phyloP scores from a whole-genome alignment of 92 coral and sea anemone genomes.

The Phenganax marumi region DNA sequence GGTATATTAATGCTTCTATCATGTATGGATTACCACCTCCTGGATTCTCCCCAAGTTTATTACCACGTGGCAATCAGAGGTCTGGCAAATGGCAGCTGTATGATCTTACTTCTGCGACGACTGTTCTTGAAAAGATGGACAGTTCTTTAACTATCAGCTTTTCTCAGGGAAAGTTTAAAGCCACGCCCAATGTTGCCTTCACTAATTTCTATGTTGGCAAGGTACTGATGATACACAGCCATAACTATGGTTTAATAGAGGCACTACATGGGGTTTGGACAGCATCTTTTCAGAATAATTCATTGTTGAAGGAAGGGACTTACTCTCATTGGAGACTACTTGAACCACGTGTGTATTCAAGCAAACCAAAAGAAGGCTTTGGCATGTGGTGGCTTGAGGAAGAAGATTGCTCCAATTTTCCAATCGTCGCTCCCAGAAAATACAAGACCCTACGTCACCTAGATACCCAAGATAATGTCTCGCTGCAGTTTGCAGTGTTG shows the following conservation, averaged over 20 bases:
- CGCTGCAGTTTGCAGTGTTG: constrained; percentile 62
- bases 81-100: constrained; percentile 69
- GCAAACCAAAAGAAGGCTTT: constrained; percentile 32
- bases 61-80: constrained; percentile 48
- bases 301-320: constrained; percentile 43
- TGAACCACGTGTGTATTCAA: constrained; percentile 29
- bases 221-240: constrained; percentile 42
- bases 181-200: constrained; percentile 45
- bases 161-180: constrained; percentile 10
- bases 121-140: constrained; percentile 29
- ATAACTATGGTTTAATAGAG: constrained; percentile 46
- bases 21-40: constrained; percentile 54
- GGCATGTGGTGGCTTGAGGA: constrained; percentile 86
- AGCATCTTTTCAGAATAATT: constrained; percentile 29
- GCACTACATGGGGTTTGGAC: constrained; percentile 35
- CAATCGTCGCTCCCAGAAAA: constrained; percentile 56
- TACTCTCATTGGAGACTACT: constrained; percentile 64
- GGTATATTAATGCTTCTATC: constrained; percentile 49
- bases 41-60: constrained; percentile 33
- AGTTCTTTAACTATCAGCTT: constrained; percentile 8
- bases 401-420: constrained; percentile 69
- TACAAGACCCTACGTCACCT: constrained; percentile 63
- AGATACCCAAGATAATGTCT: constrained; percentile 73
- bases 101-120: constrained; percentile 69
- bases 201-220: constrained; percentile 48